Base-by-base conservation (phyloP, 2,113 vertebrate genomes). In the Gymnorhina tibicen region DNA sequence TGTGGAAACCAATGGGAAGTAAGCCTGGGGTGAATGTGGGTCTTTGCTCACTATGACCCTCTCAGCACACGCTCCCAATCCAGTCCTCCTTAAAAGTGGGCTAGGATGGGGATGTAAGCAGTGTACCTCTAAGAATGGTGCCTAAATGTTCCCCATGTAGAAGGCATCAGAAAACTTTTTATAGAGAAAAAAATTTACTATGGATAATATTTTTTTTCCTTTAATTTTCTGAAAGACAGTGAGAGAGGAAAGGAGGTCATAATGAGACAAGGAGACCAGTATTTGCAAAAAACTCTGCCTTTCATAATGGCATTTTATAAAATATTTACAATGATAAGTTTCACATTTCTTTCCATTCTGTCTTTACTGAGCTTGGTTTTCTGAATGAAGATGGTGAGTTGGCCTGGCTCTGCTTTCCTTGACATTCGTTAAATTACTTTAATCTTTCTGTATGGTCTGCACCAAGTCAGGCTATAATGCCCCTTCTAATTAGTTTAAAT, bases 31-130 rank as follows among this genome's bases (percentile, higher is more conserved):
- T 68, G 23, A 62, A 26, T 35, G 16, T 28, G 41, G 17, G 13
- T 9, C 28, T 79, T 63, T 75, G 16, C 9, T 14, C 3, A 7
- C 3, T 47, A 7, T 58, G 33, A 9, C 5, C 5, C 9, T 68
- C 39, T 46, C 26, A 14, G 53, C 0, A 0, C 17, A 50, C 13
- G 9, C 4, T 74, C 20, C 11, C 18, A 35, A 2, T 33, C 15
- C 21, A 47, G 13, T 37, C 6, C 1, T 10, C 3, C 5, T 39
- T 72, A 33, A 11, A 62, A 39, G 24, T 27, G 8, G 6, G 3
- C 19, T 41, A 33, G 19, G 17, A 35, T 55, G 22, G 24, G 44
- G 8, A 21, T 59, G 11, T 18, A 79, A 35, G 30, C 13, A 64
- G 22, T 58, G 22, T 6, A 13, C 13, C 4, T 66, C 30, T 46